Base-by-base conservation (phyloP, 2,888 invertebrate species). In the Cryptocephalus primarius region DNA sequence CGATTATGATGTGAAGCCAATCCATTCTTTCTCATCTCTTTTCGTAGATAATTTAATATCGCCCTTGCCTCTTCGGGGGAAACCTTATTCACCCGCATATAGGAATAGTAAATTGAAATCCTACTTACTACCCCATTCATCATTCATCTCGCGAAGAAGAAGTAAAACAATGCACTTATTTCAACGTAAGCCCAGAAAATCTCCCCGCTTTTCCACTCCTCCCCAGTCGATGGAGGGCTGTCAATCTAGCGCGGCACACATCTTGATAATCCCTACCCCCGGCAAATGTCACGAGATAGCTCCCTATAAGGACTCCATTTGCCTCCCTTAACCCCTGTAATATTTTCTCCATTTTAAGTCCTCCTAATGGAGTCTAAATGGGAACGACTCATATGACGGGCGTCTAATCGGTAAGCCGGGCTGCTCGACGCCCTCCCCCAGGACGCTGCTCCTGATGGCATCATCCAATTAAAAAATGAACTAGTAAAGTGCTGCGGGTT, bases 311-410 rank as follows among this genome's bases (percentile, higher is more conserved):
- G 56, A 64, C 60, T 62, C 62, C 46, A 46, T 46, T 46, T 46
- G 45, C 45, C 45, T 31, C 45, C 42, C 45, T 45, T 45, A 39
- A 47, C 31, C 48, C 52, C 61, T 60, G 59, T 61, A 63, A 64
- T 62, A 64, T 63, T 62, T 62, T 59, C 58, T 59, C 58, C 61
- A 58, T 59, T 56, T 57, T 48, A 60, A 62, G 63, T 65, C 63
- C 60, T 61, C 61, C 64, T 66, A 65, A 66, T 66, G 66, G 66
- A 66, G 63, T 63, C 64, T 64, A 64, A 66, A 65, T 64, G 64
- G 62, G 61, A 58, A 55, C 60, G 62, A 60, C 60, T 64, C 60
- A 54, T 60, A 62, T 64, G 64, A 63, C 64, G 60, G 58, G 58
- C 50, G 51, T 52, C 55, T 55, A 59, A 60, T 59, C 52, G 52